Evolutionary conservation across 1,140 invertebrate species (phyloP), one percentile per base, ranked within the genome.

Genomic region (Aradophagus sp.): DNA sequence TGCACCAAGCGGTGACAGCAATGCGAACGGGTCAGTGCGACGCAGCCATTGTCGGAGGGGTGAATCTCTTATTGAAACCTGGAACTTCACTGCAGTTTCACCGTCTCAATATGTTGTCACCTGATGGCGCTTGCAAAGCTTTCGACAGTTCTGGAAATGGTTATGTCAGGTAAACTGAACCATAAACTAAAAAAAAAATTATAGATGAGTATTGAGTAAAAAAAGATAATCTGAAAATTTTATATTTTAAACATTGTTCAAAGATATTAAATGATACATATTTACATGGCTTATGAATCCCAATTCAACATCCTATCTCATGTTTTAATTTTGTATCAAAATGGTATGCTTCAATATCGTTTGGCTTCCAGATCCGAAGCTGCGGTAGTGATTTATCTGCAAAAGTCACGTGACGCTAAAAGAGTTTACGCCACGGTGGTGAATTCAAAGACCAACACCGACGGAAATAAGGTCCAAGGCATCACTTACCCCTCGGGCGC

Each of bases 81-180:
- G 92, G 90, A 15, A 91, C 88, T 59, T 94, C 97, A 2, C 86
- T 98, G n/a, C 95, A 98, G 81, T 99, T 99, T 83, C 93, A 96
- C 80, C 89, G 92, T 26, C 86, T 99, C 2, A 91, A 90, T 71
- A 99, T 99, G 95, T 88, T 99, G 61, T 93, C 94, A 14, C 86
- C 89, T 1, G 92, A 97, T 75, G 97, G 97, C 20, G 90, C 88
- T 75, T 99, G 97, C 86, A 97, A 96, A 82, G 94, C 96, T 5
- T 99, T 99, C 82, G 97, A 99, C 86, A 89, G 89, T 14, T 89
- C 91, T 35, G 96, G 95, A 35, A 92, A 94, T 77, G 97, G 97
- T 8, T 99, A 98, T 82, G 96, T 96, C 0, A 89, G 97, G 61
- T 73, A 55, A 14, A 23, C n/a, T n/a, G n/a, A n/a, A n/a, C n/a